A percentile compares a stretch with the other conserved stretches of the same genome.
Evolutionary conservation across 2,888 invertebrate genomes (phyloP).

Genomic region (Drosophila paranaensis): DNA sequence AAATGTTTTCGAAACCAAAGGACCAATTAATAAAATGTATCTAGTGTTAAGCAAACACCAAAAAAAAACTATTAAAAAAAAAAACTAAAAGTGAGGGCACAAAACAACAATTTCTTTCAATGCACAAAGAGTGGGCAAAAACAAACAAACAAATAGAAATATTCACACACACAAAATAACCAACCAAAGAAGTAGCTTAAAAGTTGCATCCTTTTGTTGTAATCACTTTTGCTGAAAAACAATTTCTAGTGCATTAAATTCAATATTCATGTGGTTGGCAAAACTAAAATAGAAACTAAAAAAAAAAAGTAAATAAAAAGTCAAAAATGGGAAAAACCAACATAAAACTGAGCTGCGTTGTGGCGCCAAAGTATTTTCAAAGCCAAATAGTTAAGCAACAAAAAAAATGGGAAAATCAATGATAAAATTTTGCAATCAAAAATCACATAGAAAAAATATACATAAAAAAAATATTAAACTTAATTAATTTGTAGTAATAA

Average conservation of each 20-base stretch:
- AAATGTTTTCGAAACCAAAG: constrained; percentile 79
- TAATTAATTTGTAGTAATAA: constrained; percentile 49
- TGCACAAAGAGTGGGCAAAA: constrained; percentile 53
- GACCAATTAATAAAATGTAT: constrained; percentile 76
- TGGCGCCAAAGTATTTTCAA: constrained; percentile 77
- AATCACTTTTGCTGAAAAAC: constrained; percentile 73
- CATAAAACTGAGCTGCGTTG: constrained; percentile 64
- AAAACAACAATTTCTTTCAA: constrained; percentile 31
- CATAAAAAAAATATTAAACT: constrained; percentile 22
- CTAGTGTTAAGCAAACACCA: constrained; percentile 55
- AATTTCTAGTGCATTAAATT: constrained; percentile 49
- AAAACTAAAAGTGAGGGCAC: neutral
- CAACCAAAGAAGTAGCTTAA: constrained; percentile 73
- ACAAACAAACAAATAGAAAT: constrained; percentile 19
- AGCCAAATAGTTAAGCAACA: constrained; percentile 81
- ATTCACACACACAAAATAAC: constrained; percentile 34
- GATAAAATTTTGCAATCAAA: constrained; percentile 23
- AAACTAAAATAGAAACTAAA: constrained; percentile 25
- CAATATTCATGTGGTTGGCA: constrained; percentile 53
- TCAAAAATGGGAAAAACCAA: constrained; percentile 25
- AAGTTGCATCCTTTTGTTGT: constrained; percentile 68
- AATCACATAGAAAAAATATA: constrained; percentile 34
- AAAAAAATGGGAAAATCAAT: constrained; percentile 21
- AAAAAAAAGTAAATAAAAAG: constrained; percentile 10
- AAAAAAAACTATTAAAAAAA: constrained; percentile 9